Conservation (phyloP, 2,113 vertebrate species). For the Tauraco erythrolophus region DNA sequence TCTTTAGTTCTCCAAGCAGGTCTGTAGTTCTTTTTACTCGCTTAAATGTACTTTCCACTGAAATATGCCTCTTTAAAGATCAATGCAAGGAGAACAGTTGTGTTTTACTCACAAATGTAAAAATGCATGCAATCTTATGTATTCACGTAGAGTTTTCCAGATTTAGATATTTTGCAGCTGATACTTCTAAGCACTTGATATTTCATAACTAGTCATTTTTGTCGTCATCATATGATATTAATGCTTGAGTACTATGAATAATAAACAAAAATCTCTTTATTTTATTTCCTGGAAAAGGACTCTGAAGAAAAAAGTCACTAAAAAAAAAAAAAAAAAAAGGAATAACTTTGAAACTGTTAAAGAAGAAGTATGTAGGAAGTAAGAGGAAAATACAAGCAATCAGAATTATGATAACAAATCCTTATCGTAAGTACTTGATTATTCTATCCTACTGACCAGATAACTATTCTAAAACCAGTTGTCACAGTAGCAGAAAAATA, state of each 20-base stretch:
- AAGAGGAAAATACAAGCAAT: background rate
- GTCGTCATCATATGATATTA: background rate
- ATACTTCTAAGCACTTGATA: background rate
- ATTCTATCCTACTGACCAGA: background rate
- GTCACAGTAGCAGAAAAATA: background rate
- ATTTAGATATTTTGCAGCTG: background rate
- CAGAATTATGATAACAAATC: background rate
- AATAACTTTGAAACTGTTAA: background rate
- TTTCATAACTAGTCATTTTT: background rate
- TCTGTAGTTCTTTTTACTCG: background rate
- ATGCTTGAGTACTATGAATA: background rate
- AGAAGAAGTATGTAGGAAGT: background rate
- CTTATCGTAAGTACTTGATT: background rate
- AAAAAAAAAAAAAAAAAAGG: background rate
- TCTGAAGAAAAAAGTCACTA: background rate
- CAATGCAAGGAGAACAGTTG: background rate
- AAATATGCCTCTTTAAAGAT: fast-evolving
- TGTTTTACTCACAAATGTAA: background rate
- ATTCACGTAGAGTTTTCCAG: fast-evolving
- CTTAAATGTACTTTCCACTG: background rate
- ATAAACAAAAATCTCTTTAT: background rate
- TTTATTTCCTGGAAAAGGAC: background rate
- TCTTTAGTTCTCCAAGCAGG: background rate
- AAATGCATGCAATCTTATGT: background rate
- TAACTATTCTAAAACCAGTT: background rate